Conservation (phyloP, 2,797 vertebrate genomes). For the Poeciliopsis gracilis region DNA sequence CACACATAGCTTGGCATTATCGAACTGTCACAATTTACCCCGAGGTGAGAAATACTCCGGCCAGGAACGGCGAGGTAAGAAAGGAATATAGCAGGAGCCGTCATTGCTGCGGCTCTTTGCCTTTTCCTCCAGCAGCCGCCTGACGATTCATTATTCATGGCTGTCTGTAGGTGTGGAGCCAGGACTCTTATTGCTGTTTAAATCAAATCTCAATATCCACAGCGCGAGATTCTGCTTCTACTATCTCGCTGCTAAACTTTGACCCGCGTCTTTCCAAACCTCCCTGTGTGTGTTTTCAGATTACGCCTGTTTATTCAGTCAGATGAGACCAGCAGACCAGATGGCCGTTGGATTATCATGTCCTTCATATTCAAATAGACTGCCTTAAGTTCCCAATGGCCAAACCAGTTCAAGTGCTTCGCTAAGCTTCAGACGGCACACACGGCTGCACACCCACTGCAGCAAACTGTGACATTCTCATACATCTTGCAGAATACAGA, state of each 20-base stretch:
- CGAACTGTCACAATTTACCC: slow-evolving; percentile 84
- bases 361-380: slow-evolving; percentile 84
- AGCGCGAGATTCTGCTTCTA: slow-evolving; percentile 46
- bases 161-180: slow-evolving; percentile 69
- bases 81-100: slow-evolving; percentile 66
- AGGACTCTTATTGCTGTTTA: slow-evolving; percentile 80
- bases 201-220: slow-evolving; percentile 79
- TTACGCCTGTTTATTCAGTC: slow-evolving; percentile 81
- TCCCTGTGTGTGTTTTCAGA: slow-evolving; percentile 80
- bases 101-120: slow-evolving; percentile 61
- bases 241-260: slow-evolving; percentile 65
- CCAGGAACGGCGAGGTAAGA: slow-evolving; percentile 64
- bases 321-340: slow-evolving; percentile 80
- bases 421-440: slow-evolving; percentile 53
- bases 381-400: slow-evolving; percentile 73
- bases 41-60: slow-evolving; percentile 69
- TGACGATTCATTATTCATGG: slow-evolving; percentile 80
- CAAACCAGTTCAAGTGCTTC: slow-evolving; percentile 72
- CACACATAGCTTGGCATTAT: slow-evolving; percentile 84
- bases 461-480: slow-evolving; percentile 50
- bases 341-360: slow-evolving; percentile 84
- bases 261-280: slow-evolving; percentile 68
- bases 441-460: slow-evolving; percentile 41
- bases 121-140: slow-evolving; percentile 52
- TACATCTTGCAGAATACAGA: slow-evolving; percentile 53